Base-by-base conservation (phyloP, 2,888 invertebrate species). In the Gnatocerus cornutus region DNA sequence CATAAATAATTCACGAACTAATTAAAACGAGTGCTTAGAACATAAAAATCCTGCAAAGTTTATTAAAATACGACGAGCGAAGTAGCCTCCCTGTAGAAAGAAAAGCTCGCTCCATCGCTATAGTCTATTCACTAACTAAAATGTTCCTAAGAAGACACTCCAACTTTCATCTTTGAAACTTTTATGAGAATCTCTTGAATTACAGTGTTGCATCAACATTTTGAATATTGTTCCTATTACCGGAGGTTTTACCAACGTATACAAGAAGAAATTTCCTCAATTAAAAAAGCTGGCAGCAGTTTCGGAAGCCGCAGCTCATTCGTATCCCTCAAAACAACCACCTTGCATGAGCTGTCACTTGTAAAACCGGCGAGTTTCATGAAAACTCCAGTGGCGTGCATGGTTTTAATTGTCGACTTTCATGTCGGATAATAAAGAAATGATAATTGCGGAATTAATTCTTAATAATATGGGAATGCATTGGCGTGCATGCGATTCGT, bases 401-500 rank as follows among this genome's bases (percentile, higher is more conserved):
- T 50, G 48, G 21, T 37, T 62, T 62, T 62, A 62, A 62, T 62
- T 62, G 48, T 52, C 62, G 41, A 29, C 14, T 48, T 61, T 61
- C 61, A 61, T 61, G 48, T 61, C 33, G 41, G 33, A 13, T n/a
- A 62, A 41, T 50, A 52, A 50, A 39, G 50, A 62, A 62, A 62
- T 52, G 62, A 62, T 62, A 62, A 62, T 50, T 50, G 62, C 62
- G 29, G 41, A 62, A 62, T 61, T 61, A 61, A 61, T 61, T 48
- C 45, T 45, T 58, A 58, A 58, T 58, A 58, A 9, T 39, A 39
- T 5, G 55, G 55, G 55, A 55, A 55, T 55, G 55, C 55, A 55
- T 9, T 55, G 37, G 10, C 13, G 12, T 39, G 21, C 55, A 39
- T 55, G 55, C 55, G 39, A 55, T 55, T 55, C 16, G 37, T 39